Evolutionary conservation across 1,140 invertebrate species (phyloP).

Genomic region (Steinernema khuongi): DNA sequence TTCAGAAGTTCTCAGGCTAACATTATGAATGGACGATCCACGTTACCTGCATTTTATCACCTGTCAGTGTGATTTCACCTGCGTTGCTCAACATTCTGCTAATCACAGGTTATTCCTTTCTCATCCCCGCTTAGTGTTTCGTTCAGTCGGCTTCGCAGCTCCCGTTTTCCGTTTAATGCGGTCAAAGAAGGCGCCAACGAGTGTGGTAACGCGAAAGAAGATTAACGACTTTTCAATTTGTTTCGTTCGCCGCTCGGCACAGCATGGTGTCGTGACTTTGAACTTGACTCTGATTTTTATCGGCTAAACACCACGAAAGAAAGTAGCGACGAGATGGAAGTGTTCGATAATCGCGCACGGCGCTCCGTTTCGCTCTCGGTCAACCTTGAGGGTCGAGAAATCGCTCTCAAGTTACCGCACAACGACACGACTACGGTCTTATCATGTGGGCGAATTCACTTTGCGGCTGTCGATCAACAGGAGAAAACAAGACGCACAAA

Average conservation of each 20-base stretch:
- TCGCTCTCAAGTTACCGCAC: background rate
- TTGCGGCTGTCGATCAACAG: background rate
- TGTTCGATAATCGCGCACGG: background rate
- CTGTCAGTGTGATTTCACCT: no score
- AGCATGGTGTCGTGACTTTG: constrained; percentile 16
- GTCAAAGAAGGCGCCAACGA: background rate
- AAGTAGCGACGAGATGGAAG: background rate
- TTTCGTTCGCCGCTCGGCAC: background rate
- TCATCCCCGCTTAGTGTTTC: no score
- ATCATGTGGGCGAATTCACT: background rate
- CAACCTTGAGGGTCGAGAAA: background rate
- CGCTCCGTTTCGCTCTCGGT: background rate
- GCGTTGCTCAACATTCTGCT: no score
- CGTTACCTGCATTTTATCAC: no score
- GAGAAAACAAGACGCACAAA: background rate
- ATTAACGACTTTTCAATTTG: constrained; percentile 17
- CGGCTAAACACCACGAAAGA: background rate
- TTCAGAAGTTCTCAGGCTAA: no score
- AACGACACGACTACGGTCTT: background rate
- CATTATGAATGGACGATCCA: no score
- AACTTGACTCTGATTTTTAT: constrained; percentile 11
- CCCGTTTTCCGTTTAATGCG: background rate
- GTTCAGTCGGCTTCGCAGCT: no score
- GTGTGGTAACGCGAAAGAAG: background rate
- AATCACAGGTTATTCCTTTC: no score